These are phyloP conservation scores for Fissipunctia ypsillon DNA, from an alignment of 2,888 invertebrate genomes.

Conservation along the genomic window DNA sequence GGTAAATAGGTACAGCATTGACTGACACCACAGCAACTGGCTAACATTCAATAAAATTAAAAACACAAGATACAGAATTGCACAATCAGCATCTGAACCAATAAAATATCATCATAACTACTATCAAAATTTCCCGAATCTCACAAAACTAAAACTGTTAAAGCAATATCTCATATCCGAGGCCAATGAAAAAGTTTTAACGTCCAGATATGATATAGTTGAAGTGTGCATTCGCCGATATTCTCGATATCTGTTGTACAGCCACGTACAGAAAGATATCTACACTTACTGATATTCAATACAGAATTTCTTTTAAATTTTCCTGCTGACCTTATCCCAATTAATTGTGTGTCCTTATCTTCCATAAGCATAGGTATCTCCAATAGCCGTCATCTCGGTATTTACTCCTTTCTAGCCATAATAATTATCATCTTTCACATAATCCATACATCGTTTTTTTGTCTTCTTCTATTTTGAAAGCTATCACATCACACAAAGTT, in stretches of 20 bases:
- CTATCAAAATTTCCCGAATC: conserved; percentile 65
- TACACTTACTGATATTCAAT: not conserved
- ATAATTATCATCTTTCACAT: no score
- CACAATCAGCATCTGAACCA: conserved; percentile 10
- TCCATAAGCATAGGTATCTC: no score
- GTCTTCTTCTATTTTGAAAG: no score
- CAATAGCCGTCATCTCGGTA: no score
- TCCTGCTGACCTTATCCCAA: no score
- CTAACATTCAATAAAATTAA: conserved; percentile 10
- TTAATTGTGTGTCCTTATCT: no score
- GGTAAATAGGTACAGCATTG: no score
- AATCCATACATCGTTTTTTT: no score
- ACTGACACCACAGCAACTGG: not conserved
- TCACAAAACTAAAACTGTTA: conserved; percentile 71
- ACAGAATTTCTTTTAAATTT: no score
- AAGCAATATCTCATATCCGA: conserved; percentile 75
- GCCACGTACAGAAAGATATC: not conserved
- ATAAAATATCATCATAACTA: conserved; percentile 53
- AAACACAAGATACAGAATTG: conserved; percentile 4
- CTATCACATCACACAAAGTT: no score
- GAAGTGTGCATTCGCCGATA: conserved; percentile 73
- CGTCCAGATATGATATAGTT: conserved; percentile 74
- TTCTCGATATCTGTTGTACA: conserved; percentile 71
- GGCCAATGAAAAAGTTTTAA: conserved; percentile 85
- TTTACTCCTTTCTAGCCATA: no score